Conservation (phyloP, 2,888 invertebrate genomes). For the Pimpla rufipes region DNA sequence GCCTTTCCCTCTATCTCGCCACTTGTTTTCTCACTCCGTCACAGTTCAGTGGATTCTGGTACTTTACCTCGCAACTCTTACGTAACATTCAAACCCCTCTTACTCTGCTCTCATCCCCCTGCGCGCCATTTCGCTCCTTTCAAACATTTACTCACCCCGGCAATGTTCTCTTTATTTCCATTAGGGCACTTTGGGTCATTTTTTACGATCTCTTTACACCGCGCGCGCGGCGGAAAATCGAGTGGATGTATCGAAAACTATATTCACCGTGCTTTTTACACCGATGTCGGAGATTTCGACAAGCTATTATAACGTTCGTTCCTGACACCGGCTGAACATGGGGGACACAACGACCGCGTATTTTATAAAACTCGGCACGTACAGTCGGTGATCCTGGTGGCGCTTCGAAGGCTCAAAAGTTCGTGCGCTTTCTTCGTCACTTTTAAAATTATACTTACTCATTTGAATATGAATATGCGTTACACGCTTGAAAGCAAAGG, state of each 20-base stretch:
- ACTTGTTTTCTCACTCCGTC: constrained; percentile 66
- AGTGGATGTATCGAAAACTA: constrained; percentile 64
- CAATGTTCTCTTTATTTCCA: constrained; percentile 75
- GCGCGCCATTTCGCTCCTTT: constrained; percentile 35
- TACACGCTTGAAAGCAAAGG: no score
- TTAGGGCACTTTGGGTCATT: constrained; percentile 74
- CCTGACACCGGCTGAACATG: background rate
- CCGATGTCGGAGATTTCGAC: background rate
- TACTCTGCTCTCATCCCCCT: constrained; percentile 36
- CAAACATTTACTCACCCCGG: constrained; percentile 47
- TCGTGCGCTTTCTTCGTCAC: background rate
- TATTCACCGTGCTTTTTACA: constrained; percentile 16
- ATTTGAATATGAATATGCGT: background rate
- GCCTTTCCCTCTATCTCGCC: constrained; percentile 9
- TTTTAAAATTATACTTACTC: background rate
- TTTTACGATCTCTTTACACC: constrained; percentile 72
- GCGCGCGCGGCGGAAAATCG: constrained; percentile 41
- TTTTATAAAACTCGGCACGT: constrained; percentile 35
- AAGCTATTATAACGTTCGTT: background rate
- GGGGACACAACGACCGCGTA: background rate
- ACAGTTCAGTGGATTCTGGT: constrained; percentile 69
- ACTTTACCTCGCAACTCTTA: constrained; percentile 64
- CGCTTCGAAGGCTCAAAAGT: constrained; percentile 18
- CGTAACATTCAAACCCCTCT: constrained; percentile 41
- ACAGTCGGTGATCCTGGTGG: constrained; percentile 6